Evolutionary conservation across 1,140 invertebrate species (phyloP), one percentile per base, ranked within the genome.

Genomic region (Harpegnathos saltator): DNA sequence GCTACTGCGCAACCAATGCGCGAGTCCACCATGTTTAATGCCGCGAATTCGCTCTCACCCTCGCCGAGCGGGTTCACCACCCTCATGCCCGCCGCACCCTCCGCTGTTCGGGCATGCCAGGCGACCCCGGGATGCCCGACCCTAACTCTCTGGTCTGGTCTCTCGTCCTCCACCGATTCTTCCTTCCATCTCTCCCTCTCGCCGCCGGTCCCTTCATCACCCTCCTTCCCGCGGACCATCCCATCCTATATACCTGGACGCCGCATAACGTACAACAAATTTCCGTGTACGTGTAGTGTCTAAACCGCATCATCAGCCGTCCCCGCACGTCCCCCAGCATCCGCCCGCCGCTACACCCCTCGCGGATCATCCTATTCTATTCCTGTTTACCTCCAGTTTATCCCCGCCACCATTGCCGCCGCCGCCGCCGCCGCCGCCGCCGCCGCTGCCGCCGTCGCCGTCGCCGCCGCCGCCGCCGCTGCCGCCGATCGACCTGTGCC

Each of bases 1-100:
- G 85, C 87, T 90, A 89, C 89, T 90, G 89, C 89, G 85, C 89
- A 90, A 89, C 87, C 87, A 89, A 90, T 90, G 89, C 89, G 87
- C 86, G 89, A 89, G 89, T 89, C 89, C 83, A 89, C 89, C 88
- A 87, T 90, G 88, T 89, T 89, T 90, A 89, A 89, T 89, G 88
- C 88, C 85, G 80, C 83, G 88, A 89, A 89, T 89, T 89, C 88
- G 86, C 86, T 89, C 86, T 89, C 87, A 89, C 87, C 86, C 87
- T 89, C 83, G 54, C 65, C 87, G 78, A 82, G 66, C 58, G 15
- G 44, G 61, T 62, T 82, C 63, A 19, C 82, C 62, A 56, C 65
- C 77, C 82, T 77, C 80, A 63, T 75, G 50, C 72, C 89, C 71
- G 81, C 68, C 22, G 14, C 44, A n/a, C 74, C 82, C 83, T 56